Conservation (phyloP, 1,140 invertebrate species). For the Rhagoletis pomonella region DNA sequence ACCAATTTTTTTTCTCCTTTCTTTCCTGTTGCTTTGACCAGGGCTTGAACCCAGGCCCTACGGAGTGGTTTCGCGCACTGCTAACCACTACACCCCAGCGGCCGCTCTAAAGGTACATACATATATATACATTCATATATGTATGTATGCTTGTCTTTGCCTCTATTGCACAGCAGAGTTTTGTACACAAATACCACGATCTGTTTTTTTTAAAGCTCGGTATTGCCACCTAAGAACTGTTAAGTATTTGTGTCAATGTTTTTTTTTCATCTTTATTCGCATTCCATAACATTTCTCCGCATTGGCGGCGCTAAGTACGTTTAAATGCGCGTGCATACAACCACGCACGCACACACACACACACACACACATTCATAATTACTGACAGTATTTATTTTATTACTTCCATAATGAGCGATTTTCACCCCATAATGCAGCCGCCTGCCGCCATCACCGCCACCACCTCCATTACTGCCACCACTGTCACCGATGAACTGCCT, state of each 20-base stretch:
- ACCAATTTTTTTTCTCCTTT: too few species aligned
- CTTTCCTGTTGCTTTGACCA: too few species aligned
- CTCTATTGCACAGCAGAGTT: neutral
- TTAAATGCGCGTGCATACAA: neutral
- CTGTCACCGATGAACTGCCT: neutral
- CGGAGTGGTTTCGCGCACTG: too few species aligned
- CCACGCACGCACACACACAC: neutral
- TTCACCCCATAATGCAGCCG: slow-evolving; percentile 26
- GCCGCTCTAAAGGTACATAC: too few species aligned
- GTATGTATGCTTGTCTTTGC: neutral
- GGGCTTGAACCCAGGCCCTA: too few species aligned
- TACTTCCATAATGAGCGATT: slow-evolving; percentile 56
- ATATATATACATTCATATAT: too few species aligned
- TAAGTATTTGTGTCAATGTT: slow-evolving; percentile 56
- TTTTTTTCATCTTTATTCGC: slow-evolving; percentile 42
- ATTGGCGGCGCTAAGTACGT: neutral
- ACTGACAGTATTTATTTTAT: slow-evolving; percentile 58
- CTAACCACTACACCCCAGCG: too few species aligned
- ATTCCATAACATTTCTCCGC: slow-evolving; percentile 48
- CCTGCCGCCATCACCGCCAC: neutral
- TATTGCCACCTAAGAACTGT: slow-evolving; percentile 35
- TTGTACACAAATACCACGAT: neutral
- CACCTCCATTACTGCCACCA: neutral
- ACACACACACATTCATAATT: slow-evolving; percentile 39
- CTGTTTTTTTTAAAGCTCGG: neutral